Evolutionary conservation across 2,888 invertebrate genomes (phyloP).

Genomic region (Nipponacmea schrenckii): DNA sequence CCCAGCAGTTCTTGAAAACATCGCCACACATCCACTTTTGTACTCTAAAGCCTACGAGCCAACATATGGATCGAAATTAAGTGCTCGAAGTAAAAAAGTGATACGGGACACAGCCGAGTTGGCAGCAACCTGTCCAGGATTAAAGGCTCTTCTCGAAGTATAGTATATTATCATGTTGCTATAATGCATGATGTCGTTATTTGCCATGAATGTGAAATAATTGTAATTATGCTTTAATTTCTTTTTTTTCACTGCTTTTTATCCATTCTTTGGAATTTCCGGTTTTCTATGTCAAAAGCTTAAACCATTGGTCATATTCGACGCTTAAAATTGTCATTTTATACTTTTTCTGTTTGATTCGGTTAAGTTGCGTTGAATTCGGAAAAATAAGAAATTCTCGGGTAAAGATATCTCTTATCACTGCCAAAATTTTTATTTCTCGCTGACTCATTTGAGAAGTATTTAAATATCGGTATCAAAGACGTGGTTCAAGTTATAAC

Average conservation of each 20-base stretch:
- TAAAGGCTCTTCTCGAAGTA: slow-evolving; percentile 63
- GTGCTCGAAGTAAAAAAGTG: slow-evolving; percentile 56
- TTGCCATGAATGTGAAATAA: too few species aligned
- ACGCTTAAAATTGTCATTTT: too few species aligned
- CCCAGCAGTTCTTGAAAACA: slow-evolving; percentile 57
- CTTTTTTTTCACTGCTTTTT: background rate
- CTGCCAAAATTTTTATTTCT: background rate
- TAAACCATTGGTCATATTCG: background rate
- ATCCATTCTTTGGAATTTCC: background rate
- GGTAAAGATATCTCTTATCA: too few species aligned
- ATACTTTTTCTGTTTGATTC: too few species aligned
- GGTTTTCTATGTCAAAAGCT: slow-evolving; percentile 11
- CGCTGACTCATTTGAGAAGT: slow-evolving; percentile 19
- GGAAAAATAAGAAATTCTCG: too few species aligned
- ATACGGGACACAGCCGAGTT: slow-evolving; percentile 61
- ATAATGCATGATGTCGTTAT: too few species aligned
- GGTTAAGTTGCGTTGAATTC: too few species aligned
- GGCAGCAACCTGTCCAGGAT: slow-evolving; percentile 54
- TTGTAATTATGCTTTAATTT: background rate
- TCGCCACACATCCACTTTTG: slow-evolving; percentile 48
- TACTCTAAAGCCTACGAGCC: slow-evolving; percentile 33
- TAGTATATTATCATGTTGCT: slow-evolving; percentile 19
- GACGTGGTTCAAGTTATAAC: slow-evolving; percentile 6
- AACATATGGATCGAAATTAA: slow-evolving; percentile 39
- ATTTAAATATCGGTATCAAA: slow-evolving; percentile 3